A percentile compares a stretch with the other conserved stretches of the same genome.
These are phyloP conservation scores for Drosophila subpulchrella DNA, from an alignment of 1,140 invertebrate genomes.

Conservation along the genomic window DNA sequence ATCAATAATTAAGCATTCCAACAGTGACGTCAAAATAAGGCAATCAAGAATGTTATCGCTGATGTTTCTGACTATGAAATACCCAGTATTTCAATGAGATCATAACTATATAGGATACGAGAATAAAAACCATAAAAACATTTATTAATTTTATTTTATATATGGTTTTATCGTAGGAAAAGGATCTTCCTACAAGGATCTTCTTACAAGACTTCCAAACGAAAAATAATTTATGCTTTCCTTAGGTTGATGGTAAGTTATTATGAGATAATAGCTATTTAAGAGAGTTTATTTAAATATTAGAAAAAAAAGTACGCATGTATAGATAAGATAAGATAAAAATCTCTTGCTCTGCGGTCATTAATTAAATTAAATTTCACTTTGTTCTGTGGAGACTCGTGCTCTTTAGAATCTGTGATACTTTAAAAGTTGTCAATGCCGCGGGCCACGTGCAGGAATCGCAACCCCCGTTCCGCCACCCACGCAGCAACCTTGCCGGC, in stretches of 20 bases:
- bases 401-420: neutral
- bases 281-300: neutral
- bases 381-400: neutral
- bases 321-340: constrained; percentile 9
- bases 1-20: constrained; percentile 56
- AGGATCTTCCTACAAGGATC: no score
- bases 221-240: neutral
- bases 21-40: constrained; percentile 40
- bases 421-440: constrained; percentile 33
- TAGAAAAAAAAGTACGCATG: neutral
- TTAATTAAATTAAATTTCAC: constrained; percentile 21
- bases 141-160: neutral
- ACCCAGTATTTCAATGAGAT: neutral
- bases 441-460: constrained; percentile 34
- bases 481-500: constrained; percentile 2
- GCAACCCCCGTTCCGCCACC: constrained; percentile 1
- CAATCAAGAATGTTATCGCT: neutral
- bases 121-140: neutral
- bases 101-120: neutral
- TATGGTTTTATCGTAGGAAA: no score
- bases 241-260: neutral
- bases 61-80: constrained; percentile 1
- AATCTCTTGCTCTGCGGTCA: neutral
- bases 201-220: no score
- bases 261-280: neutral